phyloP scores from a whole-genome alignment of 2,888 invertebrate genomes.

The Lasioglossum oenotherae region DNA sequence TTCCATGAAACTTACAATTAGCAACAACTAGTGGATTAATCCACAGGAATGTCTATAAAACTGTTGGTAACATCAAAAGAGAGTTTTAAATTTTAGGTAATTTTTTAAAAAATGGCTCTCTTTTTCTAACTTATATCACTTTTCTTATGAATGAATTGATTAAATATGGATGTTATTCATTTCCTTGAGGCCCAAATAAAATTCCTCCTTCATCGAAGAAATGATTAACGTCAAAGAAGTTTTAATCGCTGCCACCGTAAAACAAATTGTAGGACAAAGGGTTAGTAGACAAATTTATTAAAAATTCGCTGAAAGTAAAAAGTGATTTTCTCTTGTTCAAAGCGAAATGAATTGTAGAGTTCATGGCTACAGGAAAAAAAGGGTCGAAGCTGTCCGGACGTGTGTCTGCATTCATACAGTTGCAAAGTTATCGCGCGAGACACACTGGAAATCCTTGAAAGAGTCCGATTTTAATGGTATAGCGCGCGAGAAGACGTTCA shows the following conservation, averaged over 20 bases:
- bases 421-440: not conserved
- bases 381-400: not conserved
- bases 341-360: not conserved
- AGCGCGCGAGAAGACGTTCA: constrained; percentile 8
- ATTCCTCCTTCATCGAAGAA: too few relatives aligned
- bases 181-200: too few relatives aligned
- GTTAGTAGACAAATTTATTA: too few relatives aligned
- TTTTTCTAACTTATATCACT: too few relatives aligned
- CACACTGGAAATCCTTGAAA: constrained; percentile 19
- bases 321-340: not conserved
- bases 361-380: not conserved
- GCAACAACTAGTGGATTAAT: too few relatives aligned
- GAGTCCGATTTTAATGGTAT: constrained; percentile 10
- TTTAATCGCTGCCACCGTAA: too few relatives aligned
- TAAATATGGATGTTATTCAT: too few relatives aligned
- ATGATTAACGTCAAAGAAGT: too few relatives aligned
- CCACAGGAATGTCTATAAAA: not conserved
- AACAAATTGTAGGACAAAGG: too few relatives aligned
- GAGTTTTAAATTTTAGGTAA: not conserved
- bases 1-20: not conserved
- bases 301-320: not conserved
- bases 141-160: too few relatives aligned
- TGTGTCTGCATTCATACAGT: not conserved
- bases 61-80: not conserved
- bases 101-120: too few relatives aligned